phyloP scores from a whole-genome alignment of 1,140 invertebrate species.

The Rhagoletis zephyria region DNA sequence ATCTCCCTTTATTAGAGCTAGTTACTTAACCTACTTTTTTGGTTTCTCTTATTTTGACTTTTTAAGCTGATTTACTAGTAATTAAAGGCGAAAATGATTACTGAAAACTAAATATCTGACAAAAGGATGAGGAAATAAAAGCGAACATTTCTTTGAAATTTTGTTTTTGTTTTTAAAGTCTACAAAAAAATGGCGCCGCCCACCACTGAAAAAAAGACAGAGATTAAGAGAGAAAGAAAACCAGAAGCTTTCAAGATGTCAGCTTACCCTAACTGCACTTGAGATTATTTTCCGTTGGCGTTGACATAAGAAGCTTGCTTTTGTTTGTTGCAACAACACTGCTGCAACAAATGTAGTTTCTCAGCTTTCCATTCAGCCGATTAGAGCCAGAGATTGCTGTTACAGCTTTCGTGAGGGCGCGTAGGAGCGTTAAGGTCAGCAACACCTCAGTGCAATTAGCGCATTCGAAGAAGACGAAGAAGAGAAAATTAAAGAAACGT shows the following conservation, averaged over 20 bases:
- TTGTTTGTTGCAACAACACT: background rate
- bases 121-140: background rate
- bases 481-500: background rate
- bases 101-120: background rate
- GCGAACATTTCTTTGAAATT: background rate
- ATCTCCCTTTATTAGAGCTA: too few species aligned
- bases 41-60: background rate
- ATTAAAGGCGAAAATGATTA: background rate
- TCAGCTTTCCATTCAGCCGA: background rate
- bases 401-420: background rate
- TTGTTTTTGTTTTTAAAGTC: too few species aligned
- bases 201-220: background rate
- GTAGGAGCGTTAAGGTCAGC: constrained; percentile 16
- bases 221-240: background rate
- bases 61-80: background rate
- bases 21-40: background rate
- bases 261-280: background rate
- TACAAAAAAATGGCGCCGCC: background rate
- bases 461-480: background rate
- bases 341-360: background rate
- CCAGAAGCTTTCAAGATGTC: background rate
- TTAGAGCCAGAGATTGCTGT: background rate
- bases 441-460: background rate
- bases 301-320: constrained; percentile 14
- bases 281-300: background rate